A percentile compares a stretch with the other conserved stretches of the same genome.
Conservation (phyloP, 2,797 vertebrate genomes). For the Micromesistius poutassou region DNA sequence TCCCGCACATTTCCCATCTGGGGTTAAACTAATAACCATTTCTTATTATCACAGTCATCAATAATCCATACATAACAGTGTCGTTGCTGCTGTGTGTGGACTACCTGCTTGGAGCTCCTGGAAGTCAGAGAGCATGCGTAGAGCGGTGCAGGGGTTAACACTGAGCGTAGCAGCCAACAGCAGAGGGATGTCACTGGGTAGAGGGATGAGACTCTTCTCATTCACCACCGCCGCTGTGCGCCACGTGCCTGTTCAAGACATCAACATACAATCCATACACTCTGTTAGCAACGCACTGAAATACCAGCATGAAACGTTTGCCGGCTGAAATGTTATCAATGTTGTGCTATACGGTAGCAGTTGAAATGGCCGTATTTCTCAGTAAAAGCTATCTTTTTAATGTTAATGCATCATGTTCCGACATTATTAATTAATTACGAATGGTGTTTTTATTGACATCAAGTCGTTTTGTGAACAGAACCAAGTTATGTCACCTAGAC, state of each 20-base stretch:
- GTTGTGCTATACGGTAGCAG: background rate
- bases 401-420: background rate
- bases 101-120: constrained; percentile 84
- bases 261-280: background rate
- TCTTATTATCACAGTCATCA: no score
- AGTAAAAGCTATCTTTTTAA: background rate
- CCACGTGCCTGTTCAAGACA: constrained; percentile 84
- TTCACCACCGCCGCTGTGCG: constrained; percentile 76
- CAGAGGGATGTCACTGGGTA: constrained; percentile 83
- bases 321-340: no score
- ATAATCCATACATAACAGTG: background rate
- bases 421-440: background rate
- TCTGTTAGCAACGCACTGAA: background rate
- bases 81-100: background rate
- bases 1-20: no score
- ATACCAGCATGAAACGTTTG: background rate
- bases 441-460: no score
- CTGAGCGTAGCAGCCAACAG: constrained; percentile 85
- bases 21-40: no score
- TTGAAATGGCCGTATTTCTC: background rate
- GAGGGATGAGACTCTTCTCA: constrained; percentile 70
- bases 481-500: constrained; percentile 75
- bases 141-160: constrained; percentile 93
- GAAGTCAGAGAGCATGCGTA: constrained; percentile 89
- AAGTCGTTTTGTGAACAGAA: background rate